Conservation (phyloP, 2,113 vertebrate species). For the Actinemys pallida region DNA sequence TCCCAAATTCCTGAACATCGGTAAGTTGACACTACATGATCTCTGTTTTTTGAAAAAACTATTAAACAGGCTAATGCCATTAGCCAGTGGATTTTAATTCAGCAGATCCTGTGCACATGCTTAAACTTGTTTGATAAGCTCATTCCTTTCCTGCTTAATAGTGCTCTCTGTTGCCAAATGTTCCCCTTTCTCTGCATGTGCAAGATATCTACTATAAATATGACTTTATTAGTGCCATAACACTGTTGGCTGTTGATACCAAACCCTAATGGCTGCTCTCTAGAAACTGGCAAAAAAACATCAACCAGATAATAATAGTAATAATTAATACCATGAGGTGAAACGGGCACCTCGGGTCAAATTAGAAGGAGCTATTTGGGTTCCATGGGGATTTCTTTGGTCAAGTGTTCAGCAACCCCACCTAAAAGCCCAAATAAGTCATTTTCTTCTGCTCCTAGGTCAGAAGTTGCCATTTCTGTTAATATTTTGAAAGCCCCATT, state of each 20-base stretch:
- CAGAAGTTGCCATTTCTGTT: neutral
- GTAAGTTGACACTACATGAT: slow-evolving; percentile 53
- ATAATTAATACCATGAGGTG: neutral
- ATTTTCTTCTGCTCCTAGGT: neutral
- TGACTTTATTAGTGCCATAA: neutral
- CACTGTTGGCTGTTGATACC: neutral
- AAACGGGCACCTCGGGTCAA: neutral
- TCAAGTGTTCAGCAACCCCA: neutral
- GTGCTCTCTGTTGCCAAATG: neutral
- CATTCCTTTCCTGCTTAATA: neutral
- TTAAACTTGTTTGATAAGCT: neutral
- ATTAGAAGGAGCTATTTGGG: neutral
- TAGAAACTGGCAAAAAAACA: neutral
- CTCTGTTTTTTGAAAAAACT: neutral
- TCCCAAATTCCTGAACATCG: slow-evolving; percentile 77
- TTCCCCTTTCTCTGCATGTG: neutral
- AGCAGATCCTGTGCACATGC: neutral
- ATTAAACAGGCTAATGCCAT: neutral
- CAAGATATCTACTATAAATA: neutral
- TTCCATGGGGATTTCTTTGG: neutral
- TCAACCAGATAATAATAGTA: neutral
- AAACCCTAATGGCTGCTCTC: neutral
- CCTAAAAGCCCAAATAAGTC: neutral
- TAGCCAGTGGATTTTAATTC: neutral
- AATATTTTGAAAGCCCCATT: neutral